A percentile compares a stretch with the other conserved stretches of the same genome.
phyloP scores from a whole-genome alignment of 2,888 invertebrate species.

The Drosophila falleni region DNA sequence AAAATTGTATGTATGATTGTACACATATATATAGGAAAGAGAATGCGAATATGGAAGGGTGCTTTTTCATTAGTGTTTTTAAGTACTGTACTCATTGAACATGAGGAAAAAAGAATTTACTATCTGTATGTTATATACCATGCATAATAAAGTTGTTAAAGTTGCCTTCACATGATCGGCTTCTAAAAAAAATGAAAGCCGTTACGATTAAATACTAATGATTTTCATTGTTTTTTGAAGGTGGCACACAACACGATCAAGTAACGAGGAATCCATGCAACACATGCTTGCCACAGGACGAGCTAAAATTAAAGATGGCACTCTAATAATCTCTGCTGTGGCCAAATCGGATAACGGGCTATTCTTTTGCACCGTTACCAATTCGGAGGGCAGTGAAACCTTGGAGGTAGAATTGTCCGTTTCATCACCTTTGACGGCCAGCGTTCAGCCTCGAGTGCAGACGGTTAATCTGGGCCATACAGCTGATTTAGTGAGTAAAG shows the following conservation, averaged over 20 bases:
- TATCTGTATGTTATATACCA: conserved; percentile 2
- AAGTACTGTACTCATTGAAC: conserved; percentile 17
- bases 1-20: conserved; percentile 9
- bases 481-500: conserved; percentile 89
- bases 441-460: conserved; percentile 90
- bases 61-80: conserved; percentile 13
- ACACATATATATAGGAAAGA: neutral
- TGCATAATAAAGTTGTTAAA: conserved; percentile 6
- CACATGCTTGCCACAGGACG: conserved; percentile 85
- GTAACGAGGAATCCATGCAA: conserved; percentile 86
- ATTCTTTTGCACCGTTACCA: conserved; percentile 87
- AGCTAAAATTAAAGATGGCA: conserved; percentile 86
- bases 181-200: no score
- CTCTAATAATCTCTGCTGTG: conserved; percentile 86
- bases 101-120: neutral
- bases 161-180: neutral
- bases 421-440: conserved; percentile 90
- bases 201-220: neutral
- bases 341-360: conserved; percentile 86
- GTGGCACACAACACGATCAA: conserved; percentile 86
- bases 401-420: conserved; percentile 87
- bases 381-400: conserved; percentile 87
- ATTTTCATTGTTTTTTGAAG: conserved; percentile 76
- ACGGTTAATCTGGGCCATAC: conserved; percentile 93
- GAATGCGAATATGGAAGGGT: conserved; percentile 6